Base-by-base conservation (phyloP, 2,797 vertebrate genomes). In the Peromyscus aztecus region DNA sequence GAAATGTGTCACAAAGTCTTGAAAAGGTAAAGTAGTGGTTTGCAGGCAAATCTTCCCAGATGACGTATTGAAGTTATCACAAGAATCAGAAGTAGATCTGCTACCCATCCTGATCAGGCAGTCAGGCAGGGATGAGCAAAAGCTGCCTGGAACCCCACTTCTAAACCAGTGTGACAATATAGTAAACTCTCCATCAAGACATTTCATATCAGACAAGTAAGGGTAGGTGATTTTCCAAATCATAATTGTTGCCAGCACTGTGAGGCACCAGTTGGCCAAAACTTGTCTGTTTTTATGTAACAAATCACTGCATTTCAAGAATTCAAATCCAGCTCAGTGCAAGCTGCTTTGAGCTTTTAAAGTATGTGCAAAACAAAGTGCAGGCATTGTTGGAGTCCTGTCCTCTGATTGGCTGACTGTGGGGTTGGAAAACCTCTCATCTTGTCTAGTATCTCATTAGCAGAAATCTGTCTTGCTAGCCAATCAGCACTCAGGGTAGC, bases 191-290 rank as follows among this genome's bases (percentile, higher is more conserved):
- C 77, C 93, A 94, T 95, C 83, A 67, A 80, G 95, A 29, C 71
- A 63, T 94, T 97, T 97, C 61, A 81, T 95, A 94, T 77, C 27
- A 92, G 86, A 94, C 17, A 17, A 52, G 31, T 31, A 80, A 81
- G 67, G 94, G 94, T 69, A 87, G 14, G 52, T 59, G 19, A 97
- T 98, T 98, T 96, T 59, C 93, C 89, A 95, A 75, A 95, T 71
- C 97, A 96, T 97, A 98, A 98, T 96, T 97, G 91, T 97, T 96
- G 82, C 97, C 97, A 98, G 97, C n/a, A 94, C 85, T 88, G 69
- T 23, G 94, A 75, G 52, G 34, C 24, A 90, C 0, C 1, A 97
- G 94, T 90, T 9, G 0, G 55, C 96, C 97, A 98, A 98, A 96
- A 96, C 27, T 77, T 96, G 37, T 97, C 93, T 94, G 71, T 91